These are phyloP conservation scores for Colaptes auratus DNA, from an alignment of 2,113 vertebrate species.

Conservation along the genomic window DNA sequence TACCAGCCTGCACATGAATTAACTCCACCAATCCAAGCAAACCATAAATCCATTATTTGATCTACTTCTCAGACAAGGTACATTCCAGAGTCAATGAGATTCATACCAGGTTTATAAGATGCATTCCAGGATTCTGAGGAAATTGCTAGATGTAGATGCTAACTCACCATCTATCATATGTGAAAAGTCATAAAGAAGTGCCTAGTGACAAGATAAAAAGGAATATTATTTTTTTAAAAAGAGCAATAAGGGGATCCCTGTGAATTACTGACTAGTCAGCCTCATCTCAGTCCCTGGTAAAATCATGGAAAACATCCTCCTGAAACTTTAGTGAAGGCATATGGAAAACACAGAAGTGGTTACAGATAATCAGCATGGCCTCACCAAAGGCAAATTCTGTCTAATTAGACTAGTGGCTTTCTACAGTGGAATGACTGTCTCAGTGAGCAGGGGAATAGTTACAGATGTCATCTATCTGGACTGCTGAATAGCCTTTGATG, in stretches of 20 bases:
- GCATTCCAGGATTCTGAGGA: neutral
- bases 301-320: neutral
- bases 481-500: neutral
- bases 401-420: neutral
- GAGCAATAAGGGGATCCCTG: neutral
- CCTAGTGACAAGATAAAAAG: neutral
- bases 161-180: neutral
- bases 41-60: neutral
- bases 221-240: neutral
- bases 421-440: neutral
- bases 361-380: neutral
- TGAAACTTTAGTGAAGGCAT: neutral
- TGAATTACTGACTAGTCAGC: no score
- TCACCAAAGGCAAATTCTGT: neutral
- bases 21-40: neutral
- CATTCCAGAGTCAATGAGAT: neutral
- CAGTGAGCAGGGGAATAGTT: neutral
- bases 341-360: neutral
- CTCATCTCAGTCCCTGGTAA: no score
- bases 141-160: neutral
- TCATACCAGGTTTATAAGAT: neutral
- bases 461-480: no score
- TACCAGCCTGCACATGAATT: neutral
- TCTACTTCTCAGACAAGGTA: neutral
- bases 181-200: neutral